Evolutionary conservation across 2,113 vertebrate species (phyloP), one percentile per base, ranked within the genome.

Genomic region (Heterotilapia buettikoferi): DNA sequence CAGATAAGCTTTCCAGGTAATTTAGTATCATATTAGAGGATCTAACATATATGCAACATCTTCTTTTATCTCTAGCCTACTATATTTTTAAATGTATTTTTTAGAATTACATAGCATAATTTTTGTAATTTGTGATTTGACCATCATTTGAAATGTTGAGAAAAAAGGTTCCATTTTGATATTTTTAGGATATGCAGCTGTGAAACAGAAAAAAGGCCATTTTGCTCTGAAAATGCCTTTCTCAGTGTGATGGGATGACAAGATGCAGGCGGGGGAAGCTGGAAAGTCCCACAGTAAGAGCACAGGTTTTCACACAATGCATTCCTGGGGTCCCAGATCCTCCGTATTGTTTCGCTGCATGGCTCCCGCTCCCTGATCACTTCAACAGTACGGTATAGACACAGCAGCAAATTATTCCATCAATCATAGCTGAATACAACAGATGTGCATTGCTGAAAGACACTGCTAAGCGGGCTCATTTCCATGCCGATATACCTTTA

Each of bases 211-310:
- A 86, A 84, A 8, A 78, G 19, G 33, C 6, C 9, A 11, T 40
- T 52, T 66, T 45, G 14, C 29, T 79, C 59, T 79, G 80, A 21
- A 86, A 84, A 71, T 76, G 81, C 56, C 31, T 71, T 89, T 78
- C 14, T 78, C 38, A 10, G 78, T 10, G 40, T 76, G 21, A 83
- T 7, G 36, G n/a, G 47, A 52, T 45, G 21, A 57, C 63, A 50
- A 61, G 78, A 87, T 63, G 26, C 31, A 33, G 40, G 63, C 24
- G 1, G 12, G 14, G 86, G 88, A 89, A 26, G 54, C 81, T 86
- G 91, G 86, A 89, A 92, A 93, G 84, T 87, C 92, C 92, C 92
- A 82, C 73, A 33, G 86, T 66, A 53, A 56, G n/a, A 57, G 24
- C 3, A 38, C 82, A 93, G 80, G 71, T 85, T 88, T 63, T 85